Base-by-base conservation (phyloP, 2,888 invertebrate species). In the Drosophila subquinaria region DNA sequence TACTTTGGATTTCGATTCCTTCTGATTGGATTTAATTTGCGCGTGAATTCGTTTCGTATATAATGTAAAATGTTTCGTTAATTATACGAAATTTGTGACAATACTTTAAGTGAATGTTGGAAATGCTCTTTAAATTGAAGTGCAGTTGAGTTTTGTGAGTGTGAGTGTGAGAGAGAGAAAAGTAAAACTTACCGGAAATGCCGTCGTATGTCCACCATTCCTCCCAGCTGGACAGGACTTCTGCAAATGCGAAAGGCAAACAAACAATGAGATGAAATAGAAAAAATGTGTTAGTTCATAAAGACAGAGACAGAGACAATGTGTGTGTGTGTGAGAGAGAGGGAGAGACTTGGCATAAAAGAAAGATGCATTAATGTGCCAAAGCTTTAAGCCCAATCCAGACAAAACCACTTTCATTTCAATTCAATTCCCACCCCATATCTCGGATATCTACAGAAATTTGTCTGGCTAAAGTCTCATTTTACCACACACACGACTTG, bases 171-270 rank as follows among this genome's bases (percentile, higher is more conserved):
- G n/a, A n/a, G n/a, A n/a, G n/a, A n/a, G n/a, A n/a, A n/a, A n/a
- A n/a, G n/a, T n/a, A n/a, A n/a, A 71, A 91, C 95, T 96, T 94
- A 97, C 97, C 97, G 94, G 97, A 97, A 93, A 97, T 97, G 82
- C 97, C 97, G 93, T 97, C 97, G 94, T 97, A 97, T 88, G 97
- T 97, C 97, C 97, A 97, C 97, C 97, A 97, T 94, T 97, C 97
- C 93, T 97, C 97, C 97, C 97, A 97, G 93, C 97, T 97, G 72
- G 92, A 92, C 84, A 91, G 90, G 73, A 92, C 91, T 82, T 90
- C 92, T 92, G 91, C 35, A 90, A 91, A 65, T 69, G 57, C 20
- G 40, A 36, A 45, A 60, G 36, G 13, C 56, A 60, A 55, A 68
- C 53, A 60, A 55, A 68, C 43, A 55, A 59, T n/a, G 40, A 52